Evolutionary conservation across 2,888 invertebrate genomes (phyloP).

Genomic region (Chymomyza procnemis): DNA sequence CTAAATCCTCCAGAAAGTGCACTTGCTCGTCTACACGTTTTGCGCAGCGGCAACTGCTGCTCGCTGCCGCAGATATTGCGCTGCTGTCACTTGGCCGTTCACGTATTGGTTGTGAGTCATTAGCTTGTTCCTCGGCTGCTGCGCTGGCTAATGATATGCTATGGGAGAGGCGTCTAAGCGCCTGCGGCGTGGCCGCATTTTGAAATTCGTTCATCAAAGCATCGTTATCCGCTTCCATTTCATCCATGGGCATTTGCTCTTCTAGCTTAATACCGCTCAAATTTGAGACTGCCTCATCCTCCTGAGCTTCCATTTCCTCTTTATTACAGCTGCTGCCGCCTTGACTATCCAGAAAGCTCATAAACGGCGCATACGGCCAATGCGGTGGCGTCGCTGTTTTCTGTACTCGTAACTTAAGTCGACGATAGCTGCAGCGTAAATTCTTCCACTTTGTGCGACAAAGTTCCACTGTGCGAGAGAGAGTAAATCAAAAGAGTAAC

Average conservation of each 20-base stretch:
- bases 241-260: constrained; percentile 36
- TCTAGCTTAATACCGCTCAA: constrained; percentile 49
- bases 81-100: constrained; percentile 48
- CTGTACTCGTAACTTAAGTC: constrained; percentile 39
- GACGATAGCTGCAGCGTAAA: constrained; percentile 59
- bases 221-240: constrained; percentile 68
- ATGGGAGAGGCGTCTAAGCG: constrained; percentile 64
- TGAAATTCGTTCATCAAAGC: constrained; percentile 67
- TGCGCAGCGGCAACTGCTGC: constrained; percentile 59
- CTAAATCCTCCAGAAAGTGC: constrained; percentile 63
- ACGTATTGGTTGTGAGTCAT: neutral
- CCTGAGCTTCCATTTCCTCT: constrained; percentile 18
- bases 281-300: constrained; percentile 42
- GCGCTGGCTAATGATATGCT: constrained; percentile 63
- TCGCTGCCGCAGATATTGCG: constrained; percentile 45
- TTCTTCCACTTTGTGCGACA: constrained; percentile 75
- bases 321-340: constrained; percentile 29
- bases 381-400: constrained; percentile 23
- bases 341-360: constrained; percentile 50
- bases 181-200: constrained; percentile 69
- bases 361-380: constrained; percentile 46
- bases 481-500: constrained; percentile 1
- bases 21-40: constrained; percentile 68
- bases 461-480: constrained; percentile 56
- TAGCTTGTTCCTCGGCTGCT: constrained; percentile 50